phyloP scores from a whole-genome alignment of 1,140 invertebrate species.

The Pseudomyrmex flavicornis region DNA sequence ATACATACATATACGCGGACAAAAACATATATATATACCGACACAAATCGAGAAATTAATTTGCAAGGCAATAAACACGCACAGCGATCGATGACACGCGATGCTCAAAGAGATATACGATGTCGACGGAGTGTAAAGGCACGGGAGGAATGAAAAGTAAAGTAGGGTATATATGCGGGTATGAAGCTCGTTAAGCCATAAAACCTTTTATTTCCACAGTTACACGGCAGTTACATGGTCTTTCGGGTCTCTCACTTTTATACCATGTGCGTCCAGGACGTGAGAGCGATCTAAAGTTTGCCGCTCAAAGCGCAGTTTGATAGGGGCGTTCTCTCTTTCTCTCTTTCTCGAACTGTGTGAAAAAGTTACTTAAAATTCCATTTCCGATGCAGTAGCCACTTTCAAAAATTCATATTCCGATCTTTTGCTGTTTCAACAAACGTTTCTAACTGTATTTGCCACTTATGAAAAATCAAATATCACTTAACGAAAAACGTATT shows the following conservation, averaged over 20 bases:
- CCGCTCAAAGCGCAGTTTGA: not conserved
- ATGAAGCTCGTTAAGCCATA: constrained; percentile 13
- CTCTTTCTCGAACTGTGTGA: not conserved
- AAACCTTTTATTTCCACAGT: constrained; percentile 26
- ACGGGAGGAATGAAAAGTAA: not conserved
- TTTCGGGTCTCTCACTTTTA: not conserved
- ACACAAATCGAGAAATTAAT: not conserved
- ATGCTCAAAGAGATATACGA: not conserved
- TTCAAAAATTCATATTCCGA: not conserved
- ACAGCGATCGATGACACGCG: not conserved
- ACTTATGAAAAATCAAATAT: too few relatives aligned
- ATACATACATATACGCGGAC: too few relatives aligned
- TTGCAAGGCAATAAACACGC: constrained; percentile 3
- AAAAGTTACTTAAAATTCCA: constrained; percentile 1
- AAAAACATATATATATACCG: too few relatives aligned
- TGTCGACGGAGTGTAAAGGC: not conserved
- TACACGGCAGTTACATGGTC: not conserved
- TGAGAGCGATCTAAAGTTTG: constrained; percentile 3
- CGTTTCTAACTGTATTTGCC: too few relatives aligned
- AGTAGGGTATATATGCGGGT: not conserved
- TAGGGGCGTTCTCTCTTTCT: not conserved
- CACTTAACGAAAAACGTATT: too few relatives aligned
- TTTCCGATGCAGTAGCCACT: not conserved
- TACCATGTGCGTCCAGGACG: not conserved
- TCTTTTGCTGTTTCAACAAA: not conserved